Evolutionary conservation across 92 coral and sea anemone species (phyloP).

Genomic region (Heteractis magnifica): DNA sequence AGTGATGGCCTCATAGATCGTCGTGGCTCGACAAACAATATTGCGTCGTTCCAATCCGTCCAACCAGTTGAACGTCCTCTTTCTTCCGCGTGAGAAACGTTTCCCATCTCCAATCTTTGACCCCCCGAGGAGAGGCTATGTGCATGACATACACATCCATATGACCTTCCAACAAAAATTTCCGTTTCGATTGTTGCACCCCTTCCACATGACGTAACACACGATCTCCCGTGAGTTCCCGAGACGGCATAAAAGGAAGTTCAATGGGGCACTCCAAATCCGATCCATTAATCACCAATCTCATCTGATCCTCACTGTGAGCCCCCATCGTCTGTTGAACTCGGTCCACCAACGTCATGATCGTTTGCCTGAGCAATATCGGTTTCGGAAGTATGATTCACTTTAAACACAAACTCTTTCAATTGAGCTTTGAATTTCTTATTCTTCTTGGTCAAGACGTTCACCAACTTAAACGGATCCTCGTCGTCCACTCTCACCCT

Average conservation of each 20-base stretch:
- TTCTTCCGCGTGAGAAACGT: not conserved
- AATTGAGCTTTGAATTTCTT: not conserved
- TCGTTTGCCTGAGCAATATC: not conserved
- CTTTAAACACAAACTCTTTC: not conserved
- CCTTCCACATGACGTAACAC: slow-evolving; percentile 12
- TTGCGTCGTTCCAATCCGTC: not conserved
- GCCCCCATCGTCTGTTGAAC: not conserved
- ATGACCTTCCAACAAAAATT: slow-evolving; percentile 1
- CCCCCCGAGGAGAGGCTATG: not conserved
- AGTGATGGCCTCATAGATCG: not conserved
- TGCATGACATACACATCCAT: not conserved
- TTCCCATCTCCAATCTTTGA: not conserved
- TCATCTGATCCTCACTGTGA: not conserved
- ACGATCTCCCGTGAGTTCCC: not conserved
- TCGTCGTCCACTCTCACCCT: not conserved
- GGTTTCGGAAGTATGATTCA: not conserved
- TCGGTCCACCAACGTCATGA: not conserved
- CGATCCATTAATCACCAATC: not conserved
- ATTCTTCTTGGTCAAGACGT: not conserved
- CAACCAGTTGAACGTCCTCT: not conserved
- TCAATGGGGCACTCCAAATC: slow-evolving; percentile 16
- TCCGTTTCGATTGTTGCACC: slow-evolving; percentile 7
- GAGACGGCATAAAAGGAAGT: not conserved
- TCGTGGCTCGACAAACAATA: not conserved
- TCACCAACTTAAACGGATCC: not conserved